A percentile compares a stretch with the other conserved stretches of the same genome.
Conservation (phyloP, 2,113 vertebrate genomes). For the Galemys pyrenaicus region DNA sequence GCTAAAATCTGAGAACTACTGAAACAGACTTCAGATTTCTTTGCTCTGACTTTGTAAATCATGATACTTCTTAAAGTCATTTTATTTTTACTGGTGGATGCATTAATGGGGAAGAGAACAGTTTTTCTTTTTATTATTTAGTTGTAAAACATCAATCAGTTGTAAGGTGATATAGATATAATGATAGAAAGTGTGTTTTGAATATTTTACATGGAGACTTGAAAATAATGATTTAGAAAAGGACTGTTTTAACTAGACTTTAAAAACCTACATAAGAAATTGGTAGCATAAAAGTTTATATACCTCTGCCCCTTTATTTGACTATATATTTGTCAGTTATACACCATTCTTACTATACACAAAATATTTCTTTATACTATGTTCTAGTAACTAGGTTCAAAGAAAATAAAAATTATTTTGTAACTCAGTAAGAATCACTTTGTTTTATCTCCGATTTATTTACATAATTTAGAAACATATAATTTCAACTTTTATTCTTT, state of each 20-base stretch:
- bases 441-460: neutral
- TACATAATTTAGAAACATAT: neutral
- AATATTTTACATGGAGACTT: neutral
- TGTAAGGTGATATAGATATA: neutral
- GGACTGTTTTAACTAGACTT: neutral
- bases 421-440: conserved; percentile 14
- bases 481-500: neutral
- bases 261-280: neutral
- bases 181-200: neutral
- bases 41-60: neutral
- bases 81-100: conserved; percentile 31
- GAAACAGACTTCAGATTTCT: neutral
- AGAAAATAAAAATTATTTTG: conserved; percentile 2
- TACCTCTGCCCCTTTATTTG: neutral
- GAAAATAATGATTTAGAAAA: neutral
- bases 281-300: neutral
- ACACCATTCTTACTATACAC: neutral
- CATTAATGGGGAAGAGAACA: neutral
- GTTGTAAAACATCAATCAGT: neutral
- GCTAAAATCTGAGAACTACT: neutral
- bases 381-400: neutral
- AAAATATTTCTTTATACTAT: neutral
- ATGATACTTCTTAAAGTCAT: conserved; percentile 36
- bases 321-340: accelerated
- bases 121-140: neutral